These are phyloP conservation scores for Zingel zingel DNA, from an alignment of 2,113 vertebrate genomes.

Conservation along the genomic window DNA sequence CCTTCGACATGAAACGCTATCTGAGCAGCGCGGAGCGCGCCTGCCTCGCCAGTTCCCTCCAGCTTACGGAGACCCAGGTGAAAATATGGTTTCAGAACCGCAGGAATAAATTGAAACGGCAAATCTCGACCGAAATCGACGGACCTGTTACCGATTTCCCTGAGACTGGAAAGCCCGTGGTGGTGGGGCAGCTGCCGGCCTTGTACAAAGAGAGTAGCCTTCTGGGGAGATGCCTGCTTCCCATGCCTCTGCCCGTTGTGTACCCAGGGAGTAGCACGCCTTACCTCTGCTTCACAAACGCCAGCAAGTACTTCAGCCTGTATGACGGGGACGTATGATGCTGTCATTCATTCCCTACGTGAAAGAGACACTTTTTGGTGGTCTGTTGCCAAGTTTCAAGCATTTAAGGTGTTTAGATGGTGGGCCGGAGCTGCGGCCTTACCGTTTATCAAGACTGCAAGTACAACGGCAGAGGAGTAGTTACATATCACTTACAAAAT, in stretches of 20 bases:
- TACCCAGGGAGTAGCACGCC: slow-evolving; percentile 87
- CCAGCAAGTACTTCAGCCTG: slow-evolving; percentile 89
- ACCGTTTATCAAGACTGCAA: slow-evolving; percentile 45
- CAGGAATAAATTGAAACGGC: slow-evolving; percentile 90
- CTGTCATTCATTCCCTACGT: not conserved
- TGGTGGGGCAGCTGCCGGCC: slow-evolving; percentile 82
- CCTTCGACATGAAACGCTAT: slow-evolving; percentile 91
- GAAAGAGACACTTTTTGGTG: slow-evolving; percentile 60
- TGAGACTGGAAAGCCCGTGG: slow-evolving; percentile 77
- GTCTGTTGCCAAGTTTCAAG: slow-evolving; percentile 68
- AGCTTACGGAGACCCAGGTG: slow-evolving; percentile 89
- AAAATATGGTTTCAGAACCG: slow-evolving; percentile 91
- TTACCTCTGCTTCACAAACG: slow-evolving; percentile 89
- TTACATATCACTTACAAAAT: slow-evolving; percentile 59
- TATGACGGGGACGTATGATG: slow-evolving; percentile 89
- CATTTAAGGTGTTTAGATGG: slow-evolving; percentile 60
- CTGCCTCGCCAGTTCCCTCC: slow-evolving; percentile 86
- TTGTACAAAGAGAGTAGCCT: slow-evolving; percentile 88
- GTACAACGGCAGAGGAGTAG: slow-evolving; percentile 35
- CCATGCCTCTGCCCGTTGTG: slow-evolving; percentile 88
- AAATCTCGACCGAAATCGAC: slow-evolving; percentile 88
- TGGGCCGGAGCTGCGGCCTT: slow-evolving; percentile 48
- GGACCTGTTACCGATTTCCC: slow-evolving; percentile 76
- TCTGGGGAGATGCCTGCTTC: slow-evolving; percentile 87
- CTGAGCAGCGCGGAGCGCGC: slow-evolving; percentile 90